Evolutionary conservation across 2,888 invertebrate species (phyloP).

Genomic region (Morpho deidamia): DNA sequence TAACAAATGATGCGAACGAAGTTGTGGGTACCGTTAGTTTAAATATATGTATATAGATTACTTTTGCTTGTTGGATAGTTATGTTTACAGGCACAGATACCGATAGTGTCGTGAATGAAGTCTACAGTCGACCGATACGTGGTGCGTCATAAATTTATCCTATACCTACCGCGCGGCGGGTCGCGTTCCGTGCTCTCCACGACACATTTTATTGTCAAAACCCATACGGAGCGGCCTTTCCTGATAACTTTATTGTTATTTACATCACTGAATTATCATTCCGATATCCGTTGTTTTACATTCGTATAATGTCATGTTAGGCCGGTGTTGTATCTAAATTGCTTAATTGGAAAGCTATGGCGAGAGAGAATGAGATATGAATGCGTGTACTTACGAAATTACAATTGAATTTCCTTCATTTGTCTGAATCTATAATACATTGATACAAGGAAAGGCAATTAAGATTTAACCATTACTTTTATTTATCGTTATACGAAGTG

Average conservation of each 20-base stretch:
- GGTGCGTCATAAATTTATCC: slow-evolving; percentile 59
- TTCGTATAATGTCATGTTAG: slow-evolving; percentile 65
- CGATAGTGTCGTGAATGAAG: slow-evolving; percentile 20
- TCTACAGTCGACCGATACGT: slow-evolving; percentile 19
- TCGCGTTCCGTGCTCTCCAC: slow-evolving; percentile 48
- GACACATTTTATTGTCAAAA: slow-evolving; percentile 74
- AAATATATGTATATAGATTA: no score
- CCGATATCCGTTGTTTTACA: slow-evolving; percentile 74
- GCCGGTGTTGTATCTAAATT: slow-evolving; percentile 70
- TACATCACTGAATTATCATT: slow-evolving; percentile 72
- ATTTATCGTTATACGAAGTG: slow-evolving; percentile 10
- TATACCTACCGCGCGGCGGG: slow-evolving; percentile 51
- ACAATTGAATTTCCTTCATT: slow-evolving; percentile 40
- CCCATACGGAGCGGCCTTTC: slow-evolving; percentile 61
- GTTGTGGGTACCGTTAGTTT: background rate
- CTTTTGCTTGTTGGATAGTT: background rate
- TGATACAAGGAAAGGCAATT: slow-evolving; percentile 21
- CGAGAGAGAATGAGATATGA: slow-evolving; percentile 54
- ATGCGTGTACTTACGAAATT: slow-evolving; percentile 47
- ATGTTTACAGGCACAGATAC: slow-evolving; percentile 15
- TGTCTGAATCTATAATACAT: slow-evolving; percentile 21
- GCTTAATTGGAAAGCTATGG: slow-evolving; percentile 74
- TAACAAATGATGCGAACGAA: no score
- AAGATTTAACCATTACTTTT: slow-evolving; percentile 15
- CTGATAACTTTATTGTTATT: slow-evolving; percentile 77